A percentile compares a stretch with the other conserved stretches of the same genome.
Evolutionary conservation across 2,113 vertebrate species (phyloP).

Genomic region (Chaetura pelagica): DNA sequence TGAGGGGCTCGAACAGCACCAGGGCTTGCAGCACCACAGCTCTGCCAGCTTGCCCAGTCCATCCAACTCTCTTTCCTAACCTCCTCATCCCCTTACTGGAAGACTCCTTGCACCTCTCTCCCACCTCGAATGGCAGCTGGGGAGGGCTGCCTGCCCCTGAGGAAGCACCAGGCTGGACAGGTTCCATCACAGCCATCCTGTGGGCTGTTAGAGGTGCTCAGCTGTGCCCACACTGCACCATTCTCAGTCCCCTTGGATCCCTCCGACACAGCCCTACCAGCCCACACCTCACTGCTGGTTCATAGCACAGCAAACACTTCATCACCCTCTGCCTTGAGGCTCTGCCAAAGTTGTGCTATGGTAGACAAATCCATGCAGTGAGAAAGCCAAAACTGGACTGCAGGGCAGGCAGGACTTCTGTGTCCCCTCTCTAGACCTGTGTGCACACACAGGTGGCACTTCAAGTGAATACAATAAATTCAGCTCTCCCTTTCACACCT

Average conservation of each 20-base stretch:
- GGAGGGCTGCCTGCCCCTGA: not conserved
- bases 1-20: not conserved
- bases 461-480: not conserved
- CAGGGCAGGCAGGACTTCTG: not conserved
- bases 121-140: not conserved
- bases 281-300: not conserved
- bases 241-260: not conserved
- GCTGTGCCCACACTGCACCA: not conserved
- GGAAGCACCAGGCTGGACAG: not conserved
- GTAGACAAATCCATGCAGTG: not conserved
- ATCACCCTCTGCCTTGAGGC: fast-evolving
- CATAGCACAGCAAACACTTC: not conserved
- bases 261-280: not conserved
- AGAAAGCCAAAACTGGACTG: not conserved
- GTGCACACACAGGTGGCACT: not conserved
- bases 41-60: not conserved
- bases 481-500: not conserved
- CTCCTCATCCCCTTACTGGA: not conserved
- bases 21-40: not conserved
- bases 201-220: not conserved
- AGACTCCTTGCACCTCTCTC: not conserved
- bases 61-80: not conserved
- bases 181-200: not conserved
- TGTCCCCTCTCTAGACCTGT: not conserved
- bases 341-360: not conserved